Percentiles rank a stretch among this genome's conserved stretches.
phyloP scores from a whole-genome alignment of 2,113 vertebrate genomes.

The Actenoides hombroni region DNA sequence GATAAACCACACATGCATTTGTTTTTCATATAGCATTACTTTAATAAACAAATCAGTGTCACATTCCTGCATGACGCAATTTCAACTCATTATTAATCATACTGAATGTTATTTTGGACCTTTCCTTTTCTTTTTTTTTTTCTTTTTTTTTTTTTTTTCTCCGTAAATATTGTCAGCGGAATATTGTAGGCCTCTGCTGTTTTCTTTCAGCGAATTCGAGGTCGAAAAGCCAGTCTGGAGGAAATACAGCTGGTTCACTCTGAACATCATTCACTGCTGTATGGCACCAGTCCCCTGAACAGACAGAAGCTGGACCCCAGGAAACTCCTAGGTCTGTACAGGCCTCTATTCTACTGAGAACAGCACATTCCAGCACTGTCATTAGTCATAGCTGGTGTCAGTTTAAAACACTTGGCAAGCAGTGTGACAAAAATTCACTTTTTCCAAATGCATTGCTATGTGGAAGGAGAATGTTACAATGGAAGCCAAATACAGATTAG shows the following conservation, averaged over 20 bases:
- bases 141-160: neutral
- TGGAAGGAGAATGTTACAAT: slow-evolving; percentile 55
- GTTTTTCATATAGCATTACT: slow-evolving; percentile 62
- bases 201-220: slow-evolving; percentile 84
- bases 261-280: slow-evolving; percentile 82
- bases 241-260: slow-evolving; percentile 86
- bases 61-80: slow-evolving; percentile 73
- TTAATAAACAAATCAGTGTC: slow-evolving; percentile 71
- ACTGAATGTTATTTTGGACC: slow-evolving; percentile 65
- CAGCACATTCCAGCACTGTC: slow-evolving; percentile 76
- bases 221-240: slow-evolving; percentile 86
- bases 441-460: slow-evolving; percentile 70
- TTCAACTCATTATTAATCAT: slow-evolving; percentile 75
- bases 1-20: slow-evolving; percentile 31
- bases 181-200: slow-evolving; percentile 75
- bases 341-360: slow-evolving; percentile 73
- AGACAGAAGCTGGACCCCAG: slow-evolving; percentile 84
- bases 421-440: slow-evolving; percentile 70
- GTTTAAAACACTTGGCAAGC: slow-evolving; percentile 76
- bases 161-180: slow-evolving; percentile 73
- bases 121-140: slow-evolving; percentile 36
- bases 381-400: slow-evolving; percentile 78
- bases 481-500: slow-evolving; percentile 61
- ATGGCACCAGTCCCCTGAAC: slow-evolving; percentile 80
- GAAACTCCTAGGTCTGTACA: slow-evolving; percentile 80